These are phyloP conservation scores for Agrypnia vestita DNA, from an alignment of 1,140 invertebrate species.

Conservation along the genomic window DNA sequence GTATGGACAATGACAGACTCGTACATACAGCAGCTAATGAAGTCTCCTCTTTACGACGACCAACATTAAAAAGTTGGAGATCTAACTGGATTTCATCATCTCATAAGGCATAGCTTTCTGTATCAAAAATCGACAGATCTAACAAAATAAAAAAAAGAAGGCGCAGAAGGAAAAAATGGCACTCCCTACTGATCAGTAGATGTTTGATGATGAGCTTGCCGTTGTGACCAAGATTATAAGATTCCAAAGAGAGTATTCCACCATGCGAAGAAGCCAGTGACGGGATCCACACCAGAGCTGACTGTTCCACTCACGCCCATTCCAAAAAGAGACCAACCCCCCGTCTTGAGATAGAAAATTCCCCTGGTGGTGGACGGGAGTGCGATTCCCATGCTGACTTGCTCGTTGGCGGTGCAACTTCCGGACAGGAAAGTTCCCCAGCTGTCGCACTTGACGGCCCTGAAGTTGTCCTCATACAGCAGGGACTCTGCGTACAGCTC, in stretches of 20 bases:
- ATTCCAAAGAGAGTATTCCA: not conserved
- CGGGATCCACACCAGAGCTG: not conserved
- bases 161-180: too few species aligned
- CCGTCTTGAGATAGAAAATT: constrained; percentile 71
- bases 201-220: too few species aligned
- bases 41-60: too few species aligned
- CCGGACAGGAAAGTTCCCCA: constrained; percentile 71
- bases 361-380: constrained; percentile 69
- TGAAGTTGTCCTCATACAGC: constrained; percentile 71
- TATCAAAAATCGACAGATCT: too few species aligned
- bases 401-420: constrained; percentile 66
- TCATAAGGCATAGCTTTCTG: too few species aligned
- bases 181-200: too few species aligned
- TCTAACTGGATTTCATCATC: too few species aligned
- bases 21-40: too few species aligned
- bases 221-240: too few species aligned
- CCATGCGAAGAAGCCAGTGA: not conserved
- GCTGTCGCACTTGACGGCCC: constrained; percentile 69
- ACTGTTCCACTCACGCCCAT: not conserved
- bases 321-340: not conserved
- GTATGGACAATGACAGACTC: too few species aligned
- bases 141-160: too few species aligned
- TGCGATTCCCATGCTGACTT: constrained; percentile 73
- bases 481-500: constrained; percentile 77
- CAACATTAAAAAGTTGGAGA: too few species aligned